phyloP scores from a whole-genome alignment of 2,888 invertebrate species.

The Leucophenga montana region DNA sequence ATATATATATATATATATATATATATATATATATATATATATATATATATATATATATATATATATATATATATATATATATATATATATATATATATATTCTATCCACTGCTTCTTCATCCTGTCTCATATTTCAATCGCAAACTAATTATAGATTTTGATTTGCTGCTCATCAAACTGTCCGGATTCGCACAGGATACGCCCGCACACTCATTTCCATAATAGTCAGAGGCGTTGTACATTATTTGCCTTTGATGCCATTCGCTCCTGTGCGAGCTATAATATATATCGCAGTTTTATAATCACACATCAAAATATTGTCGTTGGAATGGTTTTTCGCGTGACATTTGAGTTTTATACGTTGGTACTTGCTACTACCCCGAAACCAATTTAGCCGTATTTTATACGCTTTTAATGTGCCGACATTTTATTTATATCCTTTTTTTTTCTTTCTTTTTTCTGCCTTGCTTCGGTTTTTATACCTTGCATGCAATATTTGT shows the following conservation, averaged over 20 bases:
- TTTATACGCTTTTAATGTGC: constrained; percentile 20
- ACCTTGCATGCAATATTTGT: constrained; percentile 60
- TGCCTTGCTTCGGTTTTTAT: constrained; percentile 42
- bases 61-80: too few species aligned
- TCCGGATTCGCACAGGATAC: background rate
- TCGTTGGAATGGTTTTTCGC: constrained; percentile 69
- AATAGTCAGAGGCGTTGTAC: background rate
- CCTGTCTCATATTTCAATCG: constrained; percentile 22
- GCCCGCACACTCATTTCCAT: too few species aligned
- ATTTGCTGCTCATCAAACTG: background rate
- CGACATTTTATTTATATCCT: constrained; percentile 58
- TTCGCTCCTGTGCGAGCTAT: constrained; percentile 47
- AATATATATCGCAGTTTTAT: constrained; percentile 7
- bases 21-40: too few species aligned
- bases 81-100: too few species aligned
- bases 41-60: too few species aligned
- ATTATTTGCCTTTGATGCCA: background rate
- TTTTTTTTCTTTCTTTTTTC: constrained; percentile 3
- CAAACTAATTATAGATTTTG: constrained; percentile 18
- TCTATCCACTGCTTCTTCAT: background rate
- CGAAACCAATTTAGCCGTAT: background rate
- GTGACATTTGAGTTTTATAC: constrained; percentile 67
- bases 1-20: too few species aligned
- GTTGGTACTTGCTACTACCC: constrained; percentile 26
- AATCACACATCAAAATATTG: constrained; percentile 57